These are phyloP conservation scores for Acipenser oxyrinchus DNA, from an alignment of 2,797 vertebrate species.

Conservation along the genomic window DNA sequence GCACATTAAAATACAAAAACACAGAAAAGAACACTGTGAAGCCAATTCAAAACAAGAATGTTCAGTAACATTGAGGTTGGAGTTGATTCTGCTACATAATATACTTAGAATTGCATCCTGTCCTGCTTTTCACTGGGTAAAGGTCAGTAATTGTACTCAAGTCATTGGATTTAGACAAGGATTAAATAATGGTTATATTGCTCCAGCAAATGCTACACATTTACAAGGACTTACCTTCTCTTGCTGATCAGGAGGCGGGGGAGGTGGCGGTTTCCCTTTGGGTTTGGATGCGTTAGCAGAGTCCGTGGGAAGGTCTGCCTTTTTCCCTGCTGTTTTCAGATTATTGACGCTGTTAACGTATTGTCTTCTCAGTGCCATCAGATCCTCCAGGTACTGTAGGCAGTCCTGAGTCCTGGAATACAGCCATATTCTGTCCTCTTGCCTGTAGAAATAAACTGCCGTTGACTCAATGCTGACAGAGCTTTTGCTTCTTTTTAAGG, in stretches of 20 bases:
- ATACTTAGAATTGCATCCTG: too few relatives aligned
- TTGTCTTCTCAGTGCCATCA: slow-evolving; percentile 80
- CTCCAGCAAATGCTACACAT: not conserved
- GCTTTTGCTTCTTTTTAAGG: slow-evolving; percentile 80
- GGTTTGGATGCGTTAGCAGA: slow-evolving; percentile 47
- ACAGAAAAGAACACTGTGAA: not conserved
- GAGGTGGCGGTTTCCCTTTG: slow-evolving; percentile 55
- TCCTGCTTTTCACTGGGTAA: too few relatives aligned
- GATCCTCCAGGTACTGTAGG: slow-evolving; percentile 83
- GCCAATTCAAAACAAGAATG: not conserved
- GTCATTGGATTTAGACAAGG: not conserved
- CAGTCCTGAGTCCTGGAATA: slow-evolving; percentile 85
- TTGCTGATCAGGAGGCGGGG: slow-evolving; percentile 35
- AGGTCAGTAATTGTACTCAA: too few relatives aligned
- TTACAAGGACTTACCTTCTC: slow-evolving; percentile 51
- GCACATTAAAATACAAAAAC: slow-evolving; percentile 5
- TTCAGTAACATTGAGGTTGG: not conserved
- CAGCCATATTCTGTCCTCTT: slow-evolving; percentile 82
- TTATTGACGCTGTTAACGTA: slow-evolving; percentile 73
- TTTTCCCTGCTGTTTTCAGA: slow-evolving; percentile 50
- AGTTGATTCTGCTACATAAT: not conserved
- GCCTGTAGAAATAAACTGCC: slow-evolving; percentile 64
- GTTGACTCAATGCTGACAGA: slow-evolving; percentile 67
- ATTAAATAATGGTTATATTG: not conserved
- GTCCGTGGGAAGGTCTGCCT: slow-evolving; percentile 42